Evolutionary conservation across 2,797 vertebrate species (phyloP).

Genomic region (Rhinatrema bivittatum): DNA sequence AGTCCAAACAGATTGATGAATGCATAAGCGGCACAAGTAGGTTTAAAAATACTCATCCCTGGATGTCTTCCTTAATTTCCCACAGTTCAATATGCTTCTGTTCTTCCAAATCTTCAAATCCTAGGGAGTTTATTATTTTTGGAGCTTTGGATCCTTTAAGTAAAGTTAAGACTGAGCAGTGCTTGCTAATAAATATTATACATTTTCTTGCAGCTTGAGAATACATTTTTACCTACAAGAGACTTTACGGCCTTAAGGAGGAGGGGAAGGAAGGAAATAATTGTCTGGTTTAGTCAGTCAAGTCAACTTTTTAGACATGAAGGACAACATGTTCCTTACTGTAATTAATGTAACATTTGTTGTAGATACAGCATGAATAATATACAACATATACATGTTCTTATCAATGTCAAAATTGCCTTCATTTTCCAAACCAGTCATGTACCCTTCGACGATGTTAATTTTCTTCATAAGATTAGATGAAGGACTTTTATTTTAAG

Average conservation of each 20-base stretch:
- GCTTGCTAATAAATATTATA: constrained; percentile 3
- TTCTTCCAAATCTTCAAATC: not conserved
- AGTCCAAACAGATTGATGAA: too few species aligned
- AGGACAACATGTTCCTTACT: constrained; percentile 12
- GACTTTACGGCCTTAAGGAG: constrained; percentile 21
- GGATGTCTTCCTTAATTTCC: not conserved
- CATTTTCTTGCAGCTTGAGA: constrained; percentile 13
- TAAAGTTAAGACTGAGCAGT: not conserved
- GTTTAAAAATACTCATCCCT: constrained; percentile 5
- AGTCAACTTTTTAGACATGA: constrained; percentile 10
- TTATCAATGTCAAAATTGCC: constrained; percentile 24
- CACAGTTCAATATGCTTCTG: not conserved
- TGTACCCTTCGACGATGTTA: not conserved
- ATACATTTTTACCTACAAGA: constrained; percentile 8
- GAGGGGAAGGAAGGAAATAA: too few species aligned
- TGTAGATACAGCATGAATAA: constrained; percentile 6
- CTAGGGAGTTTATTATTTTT: constrained; percentile 18
- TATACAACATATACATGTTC: too few species aligned
- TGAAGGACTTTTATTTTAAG: not conserved
- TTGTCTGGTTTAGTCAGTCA: too few species aligned
- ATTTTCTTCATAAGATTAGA: constrained; percentile 6
- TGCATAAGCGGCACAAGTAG: too few species aligned
- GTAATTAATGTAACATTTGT: constrained; percentile 4
- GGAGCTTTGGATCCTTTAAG: not conserved
- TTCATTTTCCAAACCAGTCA: constrained; percentile 7